These are phyloP conservation scores for Fragum sueziense DNA, from an alignment of 2,888 invertebrate species.

Conservation along the genomic window DNA sequence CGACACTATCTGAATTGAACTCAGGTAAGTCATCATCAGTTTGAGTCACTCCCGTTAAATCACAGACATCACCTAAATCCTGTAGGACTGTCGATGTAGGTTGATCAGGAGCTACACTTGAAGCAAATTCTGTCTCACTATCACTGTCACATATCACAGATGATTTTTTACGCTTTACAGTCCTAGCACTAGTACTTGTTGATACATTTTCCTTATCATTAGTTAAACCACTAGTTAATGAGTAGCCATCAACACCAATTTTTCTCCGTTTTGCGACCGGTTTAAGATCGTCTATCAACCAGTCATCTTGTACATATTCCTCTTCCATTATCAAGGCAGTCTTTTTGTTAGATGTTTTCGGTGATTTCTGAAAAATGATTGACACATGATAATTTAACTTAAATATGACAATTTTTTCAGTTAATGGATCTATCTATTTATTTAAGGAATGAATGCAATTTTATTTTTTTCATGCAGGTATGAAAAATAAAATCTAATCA, in stretches of 20 bases:
- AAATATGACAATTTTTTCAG: no score
- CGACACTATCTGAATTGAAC: background rate
- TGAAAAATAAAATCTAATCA: no score
- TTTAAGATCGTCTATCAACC: constrained; percentile 92
- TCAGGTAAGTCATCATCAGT: background rate
- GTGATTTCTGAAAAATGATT: constrained; percentile 15
- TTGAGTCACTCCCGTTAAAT: background rate
- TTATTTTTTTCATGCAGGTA: no score
- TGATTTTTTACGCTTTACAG: background rate
- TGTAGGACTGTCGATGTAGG: no score
- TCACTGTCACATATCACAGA: background rate
- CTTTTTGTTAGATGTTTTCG: background rate
- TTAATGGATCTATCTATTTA: no score
- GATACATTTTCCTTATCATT: constrained; percentile 9
- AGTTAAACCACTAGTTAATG: constrained; percentile 51
- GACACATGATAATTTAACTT: no score
- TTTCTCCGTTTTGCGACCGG: constrained; percentile 70
- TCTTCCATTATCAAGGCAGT: constrained; percentile 87
- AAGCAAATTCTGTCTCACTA: background rate
- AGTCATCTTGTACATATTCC: constrained; percentile 89
- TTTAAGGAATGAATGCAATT: no score
- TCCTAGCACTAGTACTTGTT: background rate
- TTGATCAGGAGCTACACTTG: no score
- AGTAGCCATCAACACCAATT: constrained; percentile 60
- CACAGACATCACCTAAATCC: background rate